Evolutionary conservation across 1,140 invertebrate genomes (phyloP), one percentile per base, ranked within the genome.

Genomic region (Drosophila orena): DNA sequence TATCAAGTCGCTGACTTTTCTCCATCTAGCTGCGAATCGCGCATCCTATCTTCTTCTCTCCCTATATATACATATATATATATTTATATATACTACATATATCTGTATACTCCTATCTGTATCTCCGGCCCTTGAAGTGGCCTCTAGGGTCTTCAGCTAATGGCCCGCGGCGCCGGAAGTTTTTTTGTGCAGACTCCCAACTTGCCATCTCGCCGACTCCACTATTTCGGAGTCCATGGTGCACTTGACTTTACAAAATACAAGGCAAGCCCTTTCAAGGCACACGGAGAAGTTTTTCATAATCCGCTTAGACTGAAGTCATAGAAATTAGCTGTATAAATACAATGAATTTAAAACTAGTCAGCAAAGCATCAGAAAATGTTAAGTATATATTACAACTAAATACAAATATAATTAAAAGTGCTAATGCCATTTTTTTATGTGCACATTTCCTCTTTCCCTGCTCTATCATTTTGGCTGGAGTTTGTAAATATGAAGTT

Each of bases 401-500:
- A 30, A 7, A 30, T 30, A 30, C n/a, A 35, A 14, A 49, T 34
- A 7, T 17, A 6, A 20, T 17, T 17, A 17, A 17, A 17, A 1
- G 17, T 17, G 17, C 17, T 5, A 24, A 3, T 46, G 2, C 11
- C 15, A 15, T 50, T 58, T 53, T 42, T 14, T 10, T 24, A n/a
- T 1, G 37, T 55, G 42, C 34, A 30, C 12, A 30, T 42, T 64
- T 68, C n/a, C 4, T 20, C 17, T 47, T 68, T 20, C 17, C 66
- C 17, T 49, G 30, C 27, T 43, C 40, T 74, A 20, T 40, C 24
- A 37, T 42, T 56, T 47, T 20, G 49, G 17, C 20, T 52, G 62
- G 58, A 88, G 69, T 88, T 79, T 71, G 83, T 88, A 86, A 86
- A 86, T 86, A 86, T 86, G 70, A 86, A 86, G 74, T 86, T 81